Evolutionary conservation across 2,797 vertebrate species (phyloP), one percentile per base, ranked within the genome.

Genomic region (Falco novaeseelandiae): DNA sequence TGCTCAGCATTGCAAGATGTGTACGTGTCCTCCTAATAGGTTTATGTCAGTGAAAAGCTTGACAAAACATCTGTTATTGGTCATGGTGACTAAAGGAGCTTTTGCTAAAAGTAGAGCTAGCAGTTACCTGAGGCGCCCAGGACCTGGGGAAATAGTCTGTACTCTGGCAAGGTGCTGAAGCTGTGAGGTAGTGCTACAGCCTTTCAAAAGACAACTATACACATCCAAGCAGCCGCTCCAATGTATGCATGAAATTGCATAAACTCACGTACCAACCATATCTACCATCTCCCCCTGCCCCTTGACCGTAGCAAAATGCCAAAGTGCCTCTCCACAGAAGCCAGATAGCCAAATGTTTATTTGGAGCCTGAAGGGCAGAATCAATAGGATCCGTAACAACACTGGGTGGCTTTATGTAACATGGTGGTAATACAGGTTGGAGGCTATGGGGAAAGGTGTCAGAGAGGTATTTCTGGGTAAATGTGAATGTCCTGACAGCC

Each of bases 381-480:
- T 54, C 51, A 65, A 22, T 8, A 54, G 18, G 22, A 58, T 73
- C 12, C 20, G 40, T 83, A 87, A 90, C 6, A 79, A 22, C 32
- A 32, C n/a, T 8, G 42, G 62, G 29, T 21, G 69, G 26, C 32
- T 80, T 61, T 67, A 44, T 66, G 88, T 81, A 76, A 54, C 32
- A 30, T 2, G 8, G 29, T 65, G n/a, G 22, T 49, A 57, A 42
- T 27, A 71, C 30, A 65, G 36, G 9, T 38, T 74, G 71, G 14
- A 93, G 30, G 67, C n/a, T 83, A 67, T 48, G 80, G 16, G 27
- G 25, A 76, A 57, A 72, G 40, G 23, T n/a, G 6, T 51, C 57
- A 40, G 49, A 71, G 61, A 73, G 29, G 73, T 48, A 57, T 76
- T 89, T 87, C 81, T 87, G 63, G 72, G 62, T 48, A 90, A 89